Evolutionary conservation across 2,888 invertebrate genomes (phyloP).

Genomic region (Synergus umbraculus): DNA sequence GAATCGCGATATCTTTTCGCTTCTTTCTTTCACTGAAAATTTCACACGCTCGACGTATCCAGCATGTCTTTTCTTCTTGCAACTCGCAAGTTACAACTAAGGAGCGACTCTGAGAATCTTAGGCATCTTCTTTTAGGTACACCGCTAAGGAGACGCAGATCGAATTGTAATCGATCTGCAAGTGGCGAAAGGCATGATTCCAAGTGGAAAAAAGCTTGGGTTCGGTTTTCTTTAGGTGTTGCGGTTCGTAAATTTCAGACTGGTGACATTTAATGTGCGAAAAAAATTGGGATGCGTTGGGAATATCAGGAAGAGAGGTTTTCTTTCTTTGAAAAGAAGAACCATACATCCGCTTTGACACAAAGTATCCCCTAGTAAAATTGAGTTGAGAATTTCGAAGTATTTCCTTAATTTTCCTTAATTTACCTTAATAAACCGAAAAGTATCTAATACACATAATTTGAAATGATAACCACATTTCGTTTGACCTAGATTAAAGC

Average conservation of each 20-base stretch:
- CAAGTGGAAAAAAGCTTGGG: background rate
- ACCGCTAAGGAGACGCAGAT: conserved; percentile 53
- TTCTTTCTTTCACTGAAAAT: conserved; percentile 52
- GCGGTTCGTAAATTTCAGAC: background rate
- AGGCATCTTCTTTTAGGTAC: conserved; percentile 51
- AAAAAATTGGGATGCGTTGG: background rate
- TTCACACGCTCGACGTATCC: conserved; percentile 53
- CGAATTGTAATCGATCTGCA: conserved; percentile 52
- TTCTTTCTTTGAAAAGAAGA: background rate
- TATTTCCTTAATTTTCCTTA: too few species aligned
- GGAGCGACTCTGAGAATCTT: conserved; percentile 49
- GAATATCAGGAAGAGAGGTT: background rate
- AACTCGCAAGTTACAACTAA: conserved; percentile 45
- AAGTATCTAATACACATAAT: background rate
- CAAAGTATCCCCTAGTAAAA: too few species aligned
- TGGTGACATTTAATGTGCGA: background rate
- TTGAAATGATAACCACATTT: background rate
- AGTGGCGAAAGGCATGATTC: conserved; percentile 19
- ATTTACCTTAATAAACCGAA: background rate
- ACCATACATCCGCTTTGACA: too few species aligned
- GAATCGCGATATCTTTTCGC: conserved; percentile 49
- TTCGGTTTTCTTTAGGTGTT: conserved; percentile 12
- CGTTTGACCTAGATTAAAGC: background rate
- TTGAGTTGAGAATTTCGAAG: too few species aligned
- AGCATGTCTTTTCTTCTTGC: conserved; percentile 54